Evolutionary conservation across 2,113 vertebrate species (phyloP).

Genomic region (Pristiophorus japonicus): DNA sequence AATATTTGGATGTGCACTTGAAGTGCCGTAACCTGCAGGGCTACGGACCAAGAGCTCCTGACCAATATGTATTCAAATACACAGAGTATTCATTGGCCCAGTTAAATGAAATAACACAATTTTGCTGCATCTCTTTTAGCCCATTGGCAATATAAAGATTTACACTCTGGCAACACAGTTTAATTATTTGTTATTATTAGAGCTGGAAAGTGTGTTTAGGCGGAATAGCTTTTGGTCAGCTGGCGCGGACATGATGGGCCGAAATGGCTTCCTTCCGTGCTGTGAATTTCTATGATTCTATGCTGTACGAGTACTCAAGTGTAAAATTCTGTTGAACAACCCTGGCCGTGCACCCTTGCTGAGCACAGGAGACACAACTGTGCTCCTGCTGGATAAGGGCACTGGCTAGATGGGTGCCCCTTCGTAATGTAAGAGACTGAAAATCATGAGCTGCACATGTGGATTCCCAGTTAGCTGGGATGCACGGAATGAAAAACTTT

Average conservation of each 20-base stretch:
- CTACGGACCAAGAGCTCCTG: too few relatives aligned
- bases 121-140: not conserved
- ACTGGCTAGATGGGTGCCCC: not conserved
- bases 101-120: not conserved
- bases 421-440: not conserved
- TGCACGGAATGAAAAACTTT: not conserved
- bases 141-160: constrained; percentile 17
- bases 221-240: too few relatives aligned
- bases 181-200: not conserved
- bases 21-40: too few relatives aligned
- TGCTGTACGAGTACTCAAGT: not conserved
- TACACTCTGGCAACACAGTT: not conserved
- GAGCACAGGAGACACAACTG: not conserved
- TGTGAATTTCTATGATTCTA: too few relatives aligned
- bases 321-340: not conserved
- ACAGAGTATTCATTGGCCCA: not conserved
- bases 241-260: too few relatives aligned
- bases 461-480: too few relatives aligned
- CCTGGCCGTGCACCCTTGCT: not conserved
- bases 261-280: too few relatives aligned
- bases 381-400: not conserved
- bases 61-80: too few relatives aligned
- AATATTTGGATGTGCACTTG: too few relatives aligned
- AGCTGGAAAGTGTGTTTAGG: too few relatives aligned
- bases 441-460: not conserved